phyloP scores from a whole-genome alignment of 2,113 vertebrate species.

The Lophotis ruficrista region DNA sequence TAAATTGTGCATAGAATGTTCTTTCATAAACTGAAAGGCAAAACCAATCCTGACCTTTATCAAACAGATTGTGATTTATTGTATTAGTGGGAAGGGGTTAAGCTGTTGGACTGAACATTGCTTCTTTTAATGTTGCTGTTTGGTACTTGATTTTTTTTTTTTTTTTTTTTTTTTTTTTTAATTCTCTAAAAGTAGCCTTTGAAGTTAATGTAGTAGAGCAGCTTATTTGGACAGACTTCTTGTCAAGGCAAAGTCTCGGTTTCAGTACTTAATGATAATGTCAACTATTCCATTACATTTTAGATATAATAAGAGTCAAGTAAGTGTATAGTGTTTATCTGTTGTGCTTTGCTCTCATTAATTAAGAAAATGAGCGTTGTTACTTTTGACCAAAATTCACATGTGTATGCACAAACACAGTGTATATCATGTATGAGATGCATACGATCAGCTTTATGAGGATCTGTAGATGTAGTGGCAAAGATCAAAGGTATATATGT shows the following conservation, averaged over 20 bases:
- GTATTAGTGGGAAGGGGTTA: background rate
- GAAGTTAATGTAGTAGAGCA: background rate
- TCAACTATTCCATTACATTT: background rate
- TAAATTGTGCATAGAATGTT: background rate
- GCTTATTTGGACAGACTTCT: background rate
- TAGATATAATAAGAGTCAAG: background rate
- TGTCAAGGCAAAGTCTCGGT: background rate
- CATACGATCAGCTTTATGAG: too few relatives aligned
- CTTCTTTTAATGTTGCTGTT: background rate
- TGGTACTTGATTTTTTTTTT: background rate
- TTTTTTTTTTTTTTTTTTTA: background rate
- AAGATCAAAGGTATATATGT: background rate
- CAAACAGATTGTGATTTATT: background rate
- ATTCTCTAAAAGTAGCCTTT: background rate
- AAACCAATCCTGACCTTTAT: background rate
- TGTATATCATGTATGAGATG: fast-evolving
- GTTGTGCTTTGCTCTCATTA: background rate
- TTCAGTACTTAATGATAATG: background rate
- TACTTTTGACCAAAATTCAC: background rate
- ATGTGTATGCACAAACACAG: background rate
- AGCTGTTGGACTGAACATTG: background rate
- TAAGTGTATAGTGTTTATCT: background rate
- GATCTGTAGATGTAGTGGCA: background rate
- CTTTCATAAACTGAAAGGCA: background rate
- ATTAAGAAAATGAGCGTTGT: background rate